Evolutionary conservation across 2,888 invertebrate genomes (phyloP).

Genomic region (Lasioglossum vierecki): DNA sequence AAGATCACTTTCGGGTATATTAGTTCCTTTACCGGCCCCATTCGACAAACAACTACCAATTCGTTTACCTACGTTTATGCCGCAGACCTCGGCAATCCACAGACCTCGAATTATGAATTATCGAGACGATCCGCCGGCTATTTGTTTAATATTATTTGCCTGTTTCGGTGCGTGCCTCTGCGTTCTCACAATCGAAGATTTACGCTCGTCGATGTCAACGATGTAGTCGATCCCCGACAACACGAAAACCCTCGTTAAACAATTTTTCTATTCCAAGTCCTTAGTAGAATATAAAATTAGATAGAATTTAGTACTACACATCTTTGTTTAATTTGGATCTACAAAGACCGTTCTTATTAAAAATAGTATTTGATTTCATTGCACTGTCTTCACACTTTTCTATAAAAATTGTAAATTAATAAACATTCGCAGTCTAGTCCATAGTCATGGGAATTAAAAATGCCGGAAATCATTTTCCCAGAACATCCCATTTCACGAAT

Average conservation of each 20-base stretch:
- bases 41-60: constrained; percentile 14
- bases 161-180: background rate
- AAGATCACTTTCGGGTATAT: constrained; percentile 42
- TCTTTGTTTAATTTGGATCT: no score
- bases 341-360: no score
- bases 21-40: constrained; percentile 2
- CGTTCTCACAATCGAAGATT: constrained; percentile 11
- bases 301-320: no score
- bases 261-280: background rate
- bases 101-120: constrained; percentile 22
- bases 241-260: background rate
- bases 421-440: no score
- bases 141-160: constrained; percentile 18
- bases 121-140: background rate
- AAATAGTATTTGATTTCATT: no score
- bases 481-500: background rate
- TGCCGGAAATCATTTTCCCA: background rate
- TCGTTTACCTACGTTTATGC: constrained; percentile 19
- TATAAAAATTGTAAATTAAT: no score
- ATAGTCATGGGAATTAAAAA: no score
- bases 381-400: no score
- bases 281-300: no score
- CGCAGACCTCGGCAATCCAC: background rate
- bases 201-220: background rate
- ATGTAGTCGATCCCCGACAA: background rate